phyloP scores from a whole-genome alignment of 2,797 vertebrate species.

The Prionace glauca region DNA sequence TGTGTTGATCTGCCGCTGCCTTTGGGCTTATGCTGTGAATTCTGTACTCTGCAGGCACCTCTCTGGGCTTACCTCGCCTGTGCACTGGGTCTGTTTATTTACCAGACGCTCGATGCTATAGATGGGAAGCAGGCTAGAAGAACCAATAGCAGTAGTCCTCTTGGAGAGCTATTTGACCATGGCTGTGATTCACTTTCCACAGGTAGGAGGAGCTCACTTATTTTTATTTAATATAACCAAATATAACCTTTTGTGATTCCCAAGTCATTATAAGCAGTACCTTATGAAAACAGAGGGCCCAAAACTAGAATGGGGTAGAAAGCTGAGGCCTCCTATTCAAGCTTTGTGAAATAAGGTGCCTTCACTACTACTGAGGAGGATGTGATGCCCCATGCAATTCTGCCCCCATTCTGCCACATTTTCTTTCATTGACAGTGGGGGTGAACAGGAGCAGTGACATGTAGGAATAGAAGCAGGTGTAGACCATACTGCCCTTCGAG shows the following conservation, averaged over 20 bases:
- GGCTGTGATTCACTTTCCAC: constrained; percentile 96
- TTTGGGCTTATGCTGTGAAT: not conserved
- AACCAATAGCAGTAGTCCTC: constrained; percentile 89
- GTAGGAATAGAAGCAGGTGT: too few species aligned
- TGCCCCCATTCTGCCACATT: too few species aligned
- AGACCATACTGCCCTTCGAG: too few species aligned
- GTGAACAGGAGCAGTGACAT: too few species aligned
- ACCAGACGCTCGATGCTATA: constrained; percentile 94
- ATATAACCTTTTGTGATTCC: not conserved
- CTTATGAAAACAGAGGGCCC: too few species aligned
- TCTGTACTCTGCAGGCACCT: constrained; percentile 68
- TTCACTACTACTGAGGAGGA: too few species aligned
- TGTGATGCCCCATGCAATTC: too few species aligned
- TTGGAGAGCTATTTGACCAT: constrained; percentile 96
- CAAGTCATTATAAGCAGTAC: not conserved
- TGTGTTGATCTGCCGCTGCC: not conserved
- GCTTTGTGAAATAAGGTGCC: too few species aligned
- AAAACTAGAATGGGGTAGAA: not conserved
- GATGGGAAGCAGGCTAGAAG: constrained; percentile 95
- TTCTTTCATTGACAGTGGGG: too few species aligned
- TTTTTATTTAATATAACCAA: not conserved
- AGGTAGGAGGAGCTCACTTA: constrained; percentile 58
- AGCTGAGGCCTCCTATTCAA: not conserved
- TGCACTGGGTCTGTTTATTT: constrained; percentile 88
- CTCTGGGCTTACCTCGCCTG: constrained; percentile 90